Evolutionary conservation across 1,140 invertebrate genomes (phyloP).

Genomic region (Acromyrmex heyeri): DNA sequence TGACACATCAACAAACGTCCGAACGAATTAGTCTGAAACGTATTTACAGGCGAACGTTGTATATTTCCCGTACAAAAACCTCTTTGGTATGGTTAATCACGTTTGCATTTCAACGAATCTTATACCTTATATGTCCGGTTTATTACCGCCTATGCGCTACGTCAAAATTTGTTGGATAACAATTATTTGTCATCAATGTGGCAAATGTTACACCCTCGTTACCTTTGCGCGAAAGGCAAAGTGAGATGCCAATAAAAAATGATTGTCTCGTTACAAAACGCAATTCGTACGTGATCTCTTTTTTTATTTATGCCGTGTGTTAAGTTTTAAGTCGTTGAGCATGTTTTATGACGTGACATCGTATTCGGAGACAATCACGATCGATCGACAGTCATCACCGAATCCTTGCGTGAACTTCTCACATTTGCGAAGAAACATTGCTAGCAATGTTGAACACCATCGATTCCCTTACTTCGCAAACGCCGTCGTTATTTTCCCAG

Average conservation of each 20-base stretch:
- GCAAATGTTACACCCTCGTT: conserved; percentile 29
- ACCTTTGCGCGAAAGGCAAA: conserved; percentile 21
- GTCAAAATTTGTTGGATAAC: conserved; percentile 58
- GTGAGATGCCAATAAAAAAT: conserved; percentile 53
- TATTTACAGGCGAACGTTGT: conserved; percentile 45
- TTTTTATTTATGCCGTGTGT: conserved; percentile 17
- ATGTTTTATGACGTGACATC: conserved; percentile 25
- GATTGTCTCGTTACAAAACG: conserved; percentile 83
- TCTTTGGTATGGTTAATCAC: conserved; percentile 25
- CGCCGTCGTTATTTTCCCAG: conserved; percentile 3
- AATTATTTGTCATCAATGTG: conserved; percentile 63
- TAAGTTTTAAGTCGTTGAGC: conserved; percentile 62
- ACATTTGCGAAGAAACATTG: background rate
- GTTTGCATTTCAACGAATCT: conserved; percentile 38
- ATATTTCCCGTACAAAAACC: conserved; percentile 31
- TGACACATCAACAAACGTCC: conserved; percentile 29
- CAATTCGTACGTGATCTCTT: conserved; percentile 74
- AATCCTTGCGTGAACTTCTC: background rate
- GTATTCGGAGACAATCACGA: conserved; percentile 16
- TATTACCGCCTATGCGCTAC: conserved; percentile 46
- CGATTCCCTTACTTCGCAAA: conserved; percentile 1
- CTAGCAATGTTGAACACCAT: conserved; percentile 7
- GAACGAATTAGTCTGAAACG: conserved; percentile 32
- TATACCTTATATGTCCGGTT: conserved; percentile 49
- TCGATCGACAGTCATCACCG: background rate